Base-by-base conservation (phyloP, 2,888 invertebrate species). In the Myathropa florea region DNA sequence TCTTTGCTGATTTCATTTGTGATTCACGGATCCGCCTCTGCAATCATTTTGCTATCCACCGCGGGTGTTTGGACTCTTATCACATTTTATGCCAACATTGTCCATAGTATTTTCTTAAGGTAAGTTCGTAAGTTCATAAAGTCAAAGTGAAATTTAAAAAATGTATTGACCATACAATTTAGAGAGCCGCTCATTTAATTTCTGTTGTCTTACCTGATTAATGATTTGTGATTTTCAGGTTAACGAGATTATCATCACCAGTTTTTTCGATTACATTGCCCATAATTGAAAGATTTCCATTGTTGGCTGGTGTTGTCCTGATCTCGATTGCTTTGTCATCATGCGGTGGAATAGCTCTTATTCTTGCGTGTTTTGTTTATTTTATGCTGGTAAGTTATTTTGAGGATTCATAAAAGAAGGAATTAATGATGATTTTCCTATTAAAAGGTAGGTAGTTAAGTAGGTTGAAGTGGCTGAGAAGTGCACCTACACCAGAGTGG, bases 301-400 rank as follows among this genome's bases (percentile, higher is more conserved):
- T 95, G 85, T 92, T 96, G 0, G 95, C 95, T 61, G 95, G 96
- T 12, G 94, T 94, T 0, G 91, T 95, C 2, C 92, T 97, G 0
- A 91, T 96, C 24, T 94, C 94, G 46, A 93, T 96, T 4, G 94
- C 95, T 21, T 93, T 95, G 14, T 92, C 94, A 14, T 95, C 96
- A 0, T 97, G 97, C 90, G 97, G 97, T 4, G 96, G 96, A 1
- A 93, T 97, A 6, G 95, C 96, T 0, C 93, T 97, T 68, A 93
- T 94, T 7, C 93, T 95, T 9, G 96, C 95, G 0, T 94, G 94
- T 4, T 93, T 94, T 0, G 95, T 96, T 90, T 96, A 96, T 91
- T 95, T 95, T 57, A 93, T 96, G 83, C 94, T 95, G 94, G 96
- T 96, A 89, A 91, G 90, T 88, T 12, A 30, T 3, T 70, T 53